These are phyloP conservation scores for Melanocharis versteri DNA, from an alignment of 2,113 vertebrate genomes.

Conservation along the genomic window DNA sequence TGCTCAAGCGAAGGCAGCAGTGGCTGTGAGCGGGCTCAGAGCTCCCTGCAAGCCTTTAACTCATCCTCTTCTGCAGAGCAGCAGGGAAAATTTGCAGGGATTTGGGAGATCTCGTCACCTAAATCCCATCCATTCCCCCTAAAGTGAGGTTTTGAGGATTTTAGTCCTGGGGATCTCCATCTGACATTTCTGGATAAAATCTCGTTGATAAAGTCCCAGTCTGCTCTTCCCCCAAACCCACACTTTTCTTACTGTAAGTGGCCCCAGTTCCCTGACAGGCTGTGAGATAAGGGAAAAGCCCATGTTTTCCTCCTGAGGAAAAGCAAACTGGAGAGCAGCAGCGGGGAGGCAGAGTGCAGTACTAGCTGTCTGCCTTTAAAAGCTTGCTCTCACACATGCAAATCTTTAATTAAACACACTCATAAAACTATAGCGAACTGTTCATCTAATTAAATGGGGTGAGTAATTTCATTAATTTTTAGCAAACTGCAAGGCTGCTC, in stretches of 20 bases:
- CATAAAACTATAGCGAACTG: conserved; percentile 50
- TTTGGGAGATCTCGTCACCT: neutral
- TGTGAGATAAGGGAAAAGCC: neutral
- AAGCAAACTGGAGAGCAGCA: neutral
- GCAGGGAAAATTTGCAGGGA: neutral
- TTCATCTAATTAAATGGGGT: conserved; percentile 67
- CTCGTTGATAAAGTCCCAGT: neutral
- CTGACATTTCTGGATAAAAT: neutral
- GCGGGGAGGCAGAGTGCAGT: neutral
- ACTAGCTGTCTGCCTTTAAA: conserved; percentile 15
- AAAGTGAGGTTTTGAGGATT: neutral
- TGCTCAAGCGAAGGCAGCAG: neutral
- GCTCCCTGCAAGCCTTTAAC: neutral
- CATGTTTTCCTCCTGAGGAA: neutral
- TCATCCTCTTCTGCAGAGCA: neutral
- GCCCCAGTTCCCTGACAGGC: neutral
- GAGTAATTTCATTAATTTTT: conserved; percentile 71
- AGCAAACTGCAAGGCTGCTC: conserved; percentile 22
- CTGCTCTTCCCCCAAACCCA: neutral
- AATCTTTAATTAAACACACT: conserved; percentile 70
- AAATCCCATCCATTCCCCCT: neutral
- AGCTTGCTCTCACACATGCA: conserved; percentile 50
- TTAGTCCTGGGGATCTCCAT: neutral
- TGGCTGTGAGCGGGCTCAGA: neutral
- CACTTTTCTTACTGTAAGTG: neutral